A percentile compares a stretch with the other conserved stretches of the same genome.
These are phyloP conservation scores for Darevskia mixta DNA, from an alignment of 2,797 vertebrate genomes.

Conservation along the genomic window DNA sequence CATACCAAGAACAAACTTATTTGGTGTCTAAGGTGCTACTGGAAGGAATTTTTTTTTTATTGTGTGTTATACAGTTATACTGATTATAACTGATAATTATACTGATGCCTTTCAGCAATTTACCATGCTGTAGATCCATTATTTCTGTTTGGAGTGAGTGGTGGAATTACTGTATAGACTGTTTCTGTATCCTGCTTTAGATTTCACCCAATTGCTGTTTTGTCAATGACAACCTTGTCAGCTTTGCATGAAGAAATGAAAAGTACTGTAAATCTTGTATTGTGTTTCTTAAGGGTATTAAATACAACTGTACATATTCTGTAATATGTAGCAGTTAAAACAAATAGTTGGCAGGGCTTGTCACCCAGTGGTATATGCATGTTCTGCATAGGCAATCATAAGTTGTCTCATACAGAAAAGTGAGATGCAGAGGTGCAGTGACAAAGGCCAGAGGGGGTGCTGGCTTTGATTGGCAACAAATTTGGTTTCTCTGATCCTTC, in stretches of 20 bases:
- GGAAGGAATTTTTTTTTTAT: too few relatives aligned
- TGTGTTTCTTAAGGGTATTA: neutral
- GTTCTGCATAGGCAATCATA: neutral
- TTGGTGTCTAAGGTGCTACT: too few relatives aligned
- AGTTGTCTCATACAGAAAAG: neutral
- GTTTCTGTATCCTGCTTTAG: neutral
- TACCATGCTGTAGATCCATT: neutral
- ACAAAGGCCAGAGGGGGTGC: neutral
- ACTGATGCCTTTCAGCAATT: neutral
- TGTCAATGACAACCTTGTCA: neutral
- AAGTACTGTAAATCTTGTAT: neutral
- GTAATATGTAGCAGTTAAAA: neutral
- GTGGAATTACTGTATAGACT: neutral
- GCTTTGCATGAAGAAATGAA: neutral
- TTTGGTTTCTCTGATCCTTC: neutral
- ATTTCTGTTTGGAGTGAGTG: neutral
- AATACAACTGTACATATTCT: neutral
- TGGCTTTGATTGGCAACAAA: neutral
- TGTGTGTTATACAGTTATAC: neutral
- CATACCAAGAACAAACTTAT: too few relatives aligned
- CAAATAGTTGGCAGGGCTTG: neutral
- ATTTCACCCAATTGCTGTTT: neutral
- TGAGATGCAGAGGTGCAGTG: neutral
- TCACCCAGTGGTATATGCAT: neutral
- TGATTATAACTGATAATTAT: too few relatives aligned